Conservation (phyloP, 2,113 vertebrate genomes). For the Deroptyus accipitrinus region DNA sequence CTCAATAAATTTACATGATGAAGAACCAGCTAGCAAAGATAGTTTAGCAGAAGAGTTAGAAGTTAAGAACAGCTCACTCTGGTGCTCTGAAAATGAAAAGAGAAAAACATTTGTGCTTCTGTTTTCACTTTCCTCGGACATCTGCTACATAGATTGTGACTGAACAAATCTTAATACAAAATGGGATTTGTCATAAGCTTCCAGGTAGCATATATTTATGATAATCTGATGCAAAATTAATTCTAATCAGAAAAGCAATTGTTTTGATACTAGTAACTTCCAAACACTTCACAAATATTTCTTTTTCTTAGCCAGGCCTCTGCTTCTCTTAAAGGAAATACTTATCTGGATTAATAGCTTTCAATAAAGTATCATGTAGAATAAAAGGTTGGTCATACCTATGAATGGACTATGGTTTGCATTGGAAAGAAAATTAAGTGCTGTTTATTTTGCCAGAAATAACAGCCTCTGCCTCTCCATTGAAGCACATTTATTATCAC, state of each 20-base stretch:
- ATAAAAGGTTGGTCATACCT: neutral
- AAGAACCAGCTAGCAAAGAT: neutral
- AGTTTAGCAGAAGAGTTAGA: neutral
- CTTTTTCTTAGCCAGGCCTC: neutral
- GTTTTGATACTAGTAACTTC: neutral
- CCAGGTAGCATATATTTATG: neutral
- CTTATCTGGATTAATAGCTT: neutral
- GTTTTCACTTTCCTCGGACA: neutral
- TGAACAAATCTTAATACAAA: neutral
- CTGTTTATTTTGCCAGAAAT: constrained; percentile 33
- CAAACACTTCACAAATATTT: neutral
- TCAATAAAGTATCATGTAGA: neutral
- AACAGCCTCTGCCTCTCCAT: neutral
- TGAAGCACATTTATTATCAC: constrained; percentile 39
- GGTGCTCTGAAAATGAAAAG: neutral
- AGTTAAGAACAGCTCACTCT: neutral
- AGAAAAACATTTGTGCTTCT: neutral
- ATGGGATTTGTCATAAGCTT: neutral
- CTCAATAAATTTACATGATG: neutral
- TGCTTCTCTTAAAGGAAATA: neutral
- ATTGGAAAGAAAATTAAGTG: neutral
- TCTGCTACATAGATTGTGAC: neutral
- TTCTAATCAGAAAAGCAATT: neutral
- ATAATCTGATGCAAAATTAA: neutral
- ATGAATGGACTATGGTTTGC: constrained; percentile 17